Evolutionary conservation across 2,888 invertebrate genomes (phyloP), one percentile per base, ranked within the genome.

Genomic region (Entomobrya proxima): DNA sequence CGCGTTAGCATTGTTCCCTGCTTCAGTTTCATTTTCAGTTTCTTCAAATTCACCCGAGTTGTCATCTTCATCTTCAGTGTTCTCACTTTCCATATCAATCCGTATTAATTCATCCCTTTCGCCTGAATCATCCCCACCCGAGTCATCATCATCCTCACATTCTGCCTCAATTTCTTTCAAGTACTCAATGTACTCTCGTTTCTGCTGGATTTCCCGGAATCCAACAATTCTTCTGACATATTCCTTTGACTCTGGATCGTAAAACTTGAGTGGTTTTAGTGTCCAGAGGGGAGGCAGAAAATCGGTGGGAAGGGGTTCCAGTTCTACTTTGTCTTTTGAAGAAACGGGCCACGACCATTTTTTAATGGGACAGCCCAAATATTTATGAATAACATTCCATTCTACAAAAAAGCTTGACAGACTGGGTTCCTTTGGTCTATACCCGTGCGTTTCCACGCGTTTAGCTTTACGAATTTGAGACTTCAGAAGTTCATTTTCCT

Each of bases 271-370:
- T 2, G 83, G 83, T 15, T 79, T 40, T 1, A 35, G 30, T 24
- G 21, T n/a, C 9, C 37, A 37, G 15, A 80, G 6, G 0, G 75
- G 44, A 21, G 83, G 83, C 0, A 86, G 44, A 35, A 86, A 86
- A 1, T 75, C 67, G 0, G 83, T 64, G 11, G 67, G 75, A 11
- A 86, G 35, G 0, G 78, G 67, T 37, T 86, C 86, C 37, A 86
- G 37, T 11, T 86, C 83, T n/a, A 86, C 84, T 24, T 79, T 83
- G 4, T 86, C 86, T 11, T 52, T 75, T 7, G 69, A 69, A 2
- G 40, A 27, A 5, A 0, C 9, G 6, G 84, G 84, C 24, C 52
- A 35, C 9, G 24, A 55, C 84, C 84, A 84, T 15, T 69, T 72
- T 7, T 69, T 47, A n/a, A 84, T 55, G 0, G 52, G 55, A 40